phyloP scores from a whole-genome alignment of 2,888 invertebrate genomes.

The Agonopterix arenella region DNA sequence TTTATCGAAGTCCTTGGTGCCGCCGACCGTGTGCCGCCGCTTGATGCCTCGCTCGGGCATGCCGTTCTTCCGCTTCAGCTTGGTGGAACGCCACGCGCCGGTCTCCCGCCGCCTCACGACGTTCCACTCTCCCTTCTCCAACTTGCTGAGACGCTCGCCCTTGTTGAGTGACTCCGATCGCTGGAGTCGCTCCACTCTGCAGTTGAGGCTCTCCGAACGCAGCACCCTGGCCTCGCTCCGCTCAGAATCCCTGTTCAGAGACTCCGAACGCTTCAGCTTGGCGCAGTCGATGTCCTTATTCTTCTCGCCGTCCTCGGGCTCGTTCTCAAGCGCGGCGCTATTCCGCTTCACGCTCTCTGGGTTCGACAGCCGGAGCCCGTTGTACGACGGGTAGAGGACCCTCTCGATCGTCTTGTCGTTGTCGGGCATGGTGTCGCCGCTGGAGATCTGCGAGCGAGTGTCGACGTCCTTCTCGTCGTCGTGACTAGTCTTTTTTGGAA shows the following conservation, averaged over 20 bases:
- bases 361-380: conserved; percentile 18
- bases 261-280: conserved; percentile 77
- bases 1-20: conserved; percentile 89
- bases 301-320: conserved; percentile 18
- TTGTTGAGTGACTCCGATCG: conserved; percentile 43
- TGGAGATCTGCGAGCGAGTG: conserved; percentile 79
- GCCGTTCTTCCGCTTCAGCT: conserved; percentile 85
- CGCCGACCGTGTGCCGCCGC: conserved; percentile 94
- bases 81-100: conserved; percentile 74
- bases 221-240: conserved; percentile 72
- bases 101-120: conserved; percentile 80
- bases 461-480: conserved; percentile 86
- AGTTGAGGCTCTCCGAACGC: conserved; percentile 79
- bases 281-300: conserved; percentile 31
- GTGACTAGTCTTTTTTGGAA: conserved; percentile 20
- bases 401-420: conserved; percentile 47
- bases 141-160: conserved; percentile 71
- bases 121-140: conserved; percentile 84
- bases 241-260: conserved; percentile 76
- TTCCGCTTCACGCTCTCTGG: conserved; percentile 36
- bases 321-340: conserved; percentile 34
- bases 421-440: conserved; percentile 48
- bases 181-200: conserved; percentile 52
- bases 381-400: conserved; percentile 22
- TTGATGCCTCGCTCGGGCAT: conserved; percentile 90